Base-by-base conservation (phyloP, 2,888 invertebrate species). In the Drosophila paracracens region DNA sequence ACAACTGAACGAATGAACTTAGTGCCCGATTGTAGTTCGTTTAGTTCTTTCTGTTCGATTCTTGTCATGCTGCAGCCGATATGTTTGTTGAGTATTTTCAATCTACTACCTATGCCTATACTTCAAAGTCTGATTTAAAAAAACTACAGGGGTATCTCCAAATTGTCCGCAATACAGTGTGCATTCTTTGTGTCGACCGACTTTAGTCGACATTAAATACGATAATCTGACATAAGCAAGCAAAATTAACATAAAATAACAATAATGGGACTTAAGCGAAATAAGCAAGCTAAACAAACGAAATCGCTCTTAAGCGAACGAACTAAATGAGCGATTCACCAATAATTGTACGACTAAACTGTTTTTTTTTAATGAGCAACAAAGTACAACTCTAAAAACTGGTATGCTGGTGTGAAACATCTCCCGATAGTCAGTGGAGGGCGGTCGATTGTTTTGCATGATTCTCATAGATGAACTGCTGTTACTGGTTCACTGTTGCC, bases 341-440 rank as follows among this genome's bases (percentile, higher is more conserved):
- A 46, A 46, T 46, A 21, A 13, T 46, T 13, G 21, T 13, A 25
- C 21, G 13, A 46, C 7, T 7, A 21, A 21, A 7, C 21, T 21
- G 21, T 0, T 16, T 21, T 25, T 46, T 46, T 4, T 7, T 7
- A 16, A 16, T 16, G 25, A 25, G 4, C 46, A 25, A 25, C 8
- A 16, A 46, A 2, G 46, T 25, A 7, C 21, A 46, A 8, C 46
- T 46, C 46, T 25, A 16, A 61, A 76, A 66, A 67, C 59, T 57
- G 31, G 27, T 65, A 46, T 57, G 48, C 56, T 62, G 31, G 46
- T 64, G 43, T 64, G 57, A 31, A 31, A 50, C 51, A 64, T 64
- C 36, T 64, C 63, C n/a, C 77, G 61, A 72, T 58, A 11, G 4
- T 6, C 11, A 29, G 72, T 68, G 77, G 68, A 18, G 64, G 73